Evolutionary conservation across 2,888 invertebrate genomes (phyloP).

Genomic region (Molorchus minor): DNA sequence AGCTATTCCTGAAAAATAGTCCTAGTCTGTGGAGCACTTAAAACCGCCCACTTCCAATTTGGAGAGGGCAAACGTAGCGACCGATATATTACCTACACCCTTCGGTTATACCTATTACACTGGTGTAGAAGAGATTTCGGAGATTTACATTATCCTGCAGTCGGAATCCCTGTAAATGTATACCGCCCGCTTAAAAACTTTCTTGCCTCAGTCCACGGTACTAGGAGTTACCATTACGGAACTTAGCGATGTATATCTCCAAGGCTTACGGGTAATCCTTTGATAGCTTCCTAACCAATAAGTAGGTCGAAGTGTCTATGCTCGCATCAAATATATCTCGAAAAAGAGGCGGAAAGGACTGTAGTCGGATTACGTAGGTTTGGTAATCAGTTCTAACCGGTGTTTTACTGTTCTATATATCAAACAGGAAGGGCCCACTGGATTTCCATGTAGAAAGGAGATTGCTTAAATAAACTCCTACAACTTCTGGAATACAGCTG

Average conservation of each 20-base stretch:
- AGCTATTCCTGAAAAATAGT: no score
- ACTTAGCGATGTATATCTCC: slow-evolving; percentile 28
- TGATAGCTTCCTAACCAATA: slow-evolving; percentile 35
- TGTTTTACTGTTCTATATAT: slow-evolving; percentile 9
- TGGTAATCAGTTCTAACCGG: slow-evolving; percentile 13
- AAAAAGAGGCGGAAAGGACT: slow-evolving; percentile 7
- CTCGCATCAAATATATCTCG: slow-evolving; percentile 11
- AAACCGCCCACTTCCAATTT: no score
- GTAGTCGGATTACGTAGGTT: slow-evolving; percentile 13
- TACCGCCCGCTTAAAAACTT: slow-evolving; percentile 1
- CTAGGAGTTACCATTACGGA: neutral
- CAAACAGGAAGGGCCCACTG: neutral
- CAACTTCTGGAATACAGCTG: neutral
- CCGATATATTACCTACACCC: no score
- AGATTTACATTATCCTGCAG: neutral
- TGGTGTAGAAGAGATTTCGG: neutral
- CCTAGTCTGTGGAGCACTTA: no score
- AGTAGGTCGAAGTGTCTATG: slow-evolving; percentile 28
- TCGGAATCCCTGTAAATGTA: slow-evolving; percentile 1
- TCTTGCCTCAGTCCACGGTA: neutral
- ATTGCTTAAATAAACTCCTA: neutral
- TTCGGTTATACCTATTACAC: no score
- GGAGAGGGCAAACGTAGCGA: no score
- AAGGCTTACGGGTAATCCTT: slow-evolving; percentile 33
- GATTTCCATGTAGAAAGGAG: neutral